Conservation (phyloP, 2,797 vertebrate species). For the Macropodus opercularis region DNA sequence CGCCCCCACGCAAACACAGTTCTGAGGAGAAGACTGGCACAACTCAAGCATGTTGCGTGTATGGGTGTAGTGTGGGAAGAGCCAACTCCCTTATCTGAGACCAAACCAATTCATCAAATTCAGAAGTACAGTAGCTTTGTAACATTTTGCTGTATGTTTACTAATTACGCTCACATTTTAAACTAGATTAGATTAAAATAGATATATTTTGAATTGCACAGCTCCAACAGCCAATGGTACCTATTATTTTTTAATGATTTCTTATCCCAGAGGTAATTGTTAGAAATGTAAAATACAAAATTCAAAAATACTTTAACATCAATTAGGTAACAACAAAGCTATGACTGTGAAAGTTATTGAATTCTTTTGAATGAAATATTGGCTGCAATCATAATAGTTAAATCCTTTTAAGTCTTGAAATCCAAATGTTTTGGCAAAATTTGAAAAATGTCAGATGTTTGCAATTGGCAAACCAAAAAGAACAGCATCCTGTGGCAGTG, state of each 20-base stretch:
- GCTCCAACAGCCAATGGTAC: constrained; percentile 14
- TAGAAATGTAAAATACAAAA: constrained; percentile 14
- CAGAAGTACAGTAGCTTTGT: constrained; percentile 29
- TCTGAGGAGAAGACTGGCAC: constrained; percentile 66
- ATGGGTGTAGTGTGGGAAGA: constrained; percentile 25
- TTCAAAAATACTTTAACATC: too few species aligned
- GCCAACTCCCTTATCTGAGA: constrained; percentile 27
- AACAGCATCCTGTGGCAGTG: too few species aligned
- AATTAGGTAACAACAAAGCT: too few species aligned
- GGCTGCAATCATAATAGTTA: too few species aligned
- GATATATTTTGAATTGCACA: constrained; percentile 28
- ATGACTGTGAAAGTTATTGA: too few species aligned
- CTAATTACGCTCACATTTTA: constrained; percentile 31
- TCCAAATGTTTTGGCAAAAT: too few species aligned
- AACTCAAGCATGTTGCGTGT: constrained; percentile 55
- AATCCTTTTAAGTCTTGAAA: too few species aligned
- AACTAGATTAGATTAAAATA: constrained; percentile 27
- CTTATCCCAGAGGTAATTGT: constrained; percentile 25
- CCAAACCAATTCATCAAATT: constrained; percentile 43
- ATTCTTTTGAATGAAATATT: too few species aligned
- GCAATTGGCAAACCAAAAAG: too few species aligned
- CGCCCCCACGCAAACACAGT: constrained; percentile 69
- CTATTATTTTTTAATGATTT: constrained; percentile 16
- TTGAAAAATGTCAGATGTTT: too few species aligned
- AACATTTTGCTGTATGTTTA: constrained; percentile 44